Evolutionary conservation across 2,888 invertebrate genomes (phyloP), one percentile per base, ranked within the genome.

Genomic region (Nasonia oneida): DNA sequence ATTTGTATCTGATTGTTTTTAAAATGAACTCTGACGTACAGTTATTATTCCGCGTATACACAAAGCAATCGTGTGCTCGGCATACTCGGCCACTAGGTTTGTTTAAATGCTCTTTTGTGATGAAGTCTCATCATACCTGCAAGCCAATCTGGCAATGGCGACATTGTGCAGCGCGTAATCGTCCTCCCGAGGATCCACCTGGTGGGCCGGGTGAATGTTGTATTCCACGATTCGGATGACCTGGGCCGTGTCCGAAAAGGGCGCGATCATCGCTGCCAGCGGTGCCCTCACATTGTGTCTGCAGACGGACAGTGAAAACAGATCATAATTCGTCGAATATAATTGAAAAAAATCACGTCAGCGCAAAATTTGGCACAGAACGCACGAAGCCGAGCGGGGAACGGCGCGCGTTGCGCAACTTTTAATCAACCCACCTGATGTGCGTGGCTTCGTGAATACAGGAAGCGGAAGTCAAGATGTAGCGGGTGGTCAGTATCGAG

Each of bases 391-490:
- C 37, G 76, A 29, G 29, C n/a, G 85, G 57, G 75, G 70, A 71
- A 4, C 29, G 15, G 57, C 29, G 14, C 57, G 18, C 57, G 23
- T 71, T 78, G 10, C 57, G 29, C 14, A 77, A 81, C 47, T 50
- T 70, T 64, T 29, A 84, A 86, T 79, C 74, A 39, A 87, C 83
- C 67, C 85, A 89, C 90, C 89, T 90, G 78, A 91, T 89, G 86
- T 88, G 87, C 76, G 88, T 88, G 14, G 89, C 89, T 84, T 90
- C 88, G 76, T 88, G 89, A 39, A 90, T 70, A 84, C 90, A 91
- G 85, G 89, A 87, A 77, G 91, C 90, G 78, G 91, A 90, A 85
- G 91, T 91, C 37, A 90, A 86, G 42, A 91, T 88, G 81, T 87
- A 88, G 87, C 87, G 87, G 47, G 87, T 85, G 75, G 86, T 87